phyloP scores from a whole-genome alignment of 2,888 invertebrate genomes.

The Heteromurus nitidus region DNA sequence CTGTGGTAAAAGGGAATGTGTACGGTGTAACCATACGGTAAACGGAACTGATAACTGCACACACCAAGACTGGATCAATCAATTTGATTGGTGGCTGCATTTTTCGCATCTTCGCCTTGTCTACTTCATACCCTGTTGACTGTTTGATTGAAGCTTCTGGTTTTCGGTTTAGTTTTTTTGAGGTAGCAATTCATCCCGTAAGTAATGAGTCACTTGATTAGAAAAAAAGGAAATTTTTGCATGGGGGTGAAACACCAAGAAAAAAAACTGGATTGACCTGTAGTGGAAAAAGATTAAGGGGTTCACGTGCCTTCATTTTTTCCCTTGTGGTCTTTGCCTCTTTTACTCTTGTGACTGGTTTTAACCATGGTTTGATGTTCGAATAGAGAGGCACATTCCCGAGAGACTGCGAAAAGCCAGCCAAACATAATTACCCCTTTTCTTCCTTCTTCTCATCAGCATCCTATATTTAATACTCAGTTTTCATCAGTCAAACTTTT shows the following conservation, averaged over 20 bases:
- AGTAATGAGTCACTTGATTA: slow-evolving; percentile 17
- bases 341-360: slow-evolving; percentile 43
- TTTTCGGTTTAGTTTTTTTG: not conserved
- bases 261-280: slow-evolving; percentile 56
- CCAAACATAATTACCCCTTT: slow-evolving; percentile 50
- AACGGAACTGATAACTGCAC: slow-evolving; percentile 37
- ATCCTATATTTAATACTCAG: slow-evolving; percentile 39
- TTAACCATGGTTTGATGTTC: too few species aligned
- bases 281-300: slow-evolving; percentile 51
- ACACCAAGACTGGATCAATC: too few species aligned
- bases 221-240: slow-evolving; percentile 18
- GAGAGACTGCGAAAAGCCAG: not conserved
- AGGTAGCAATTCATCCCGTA: slow-evolving; percentile 3
- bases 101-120: not conserved
- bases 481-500: slow-evolving; percentile 54
- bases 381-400: slow-evolving; percentile 58
- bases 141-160: not conserved
- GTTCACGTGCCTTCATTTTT: slow-evolving; percentile 53
- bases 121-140: slow-evolving; percentile 6
- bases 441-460: slow-evolving; percentile 8
- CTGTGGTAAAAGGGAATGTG: slow-evolving; percentile 10
- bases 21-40: slow-evolving; percentile 50
- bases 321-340: too few species aligned
- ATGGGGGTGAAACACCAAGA: slow-evolving; percentile 16
- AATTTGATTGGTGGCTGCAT: not conserved